These are phyloP conservation scores for Coracopsis vasa DNA, from an alignment of 2,113 vertebrate species.

Conservation along the genomic window DNA sequence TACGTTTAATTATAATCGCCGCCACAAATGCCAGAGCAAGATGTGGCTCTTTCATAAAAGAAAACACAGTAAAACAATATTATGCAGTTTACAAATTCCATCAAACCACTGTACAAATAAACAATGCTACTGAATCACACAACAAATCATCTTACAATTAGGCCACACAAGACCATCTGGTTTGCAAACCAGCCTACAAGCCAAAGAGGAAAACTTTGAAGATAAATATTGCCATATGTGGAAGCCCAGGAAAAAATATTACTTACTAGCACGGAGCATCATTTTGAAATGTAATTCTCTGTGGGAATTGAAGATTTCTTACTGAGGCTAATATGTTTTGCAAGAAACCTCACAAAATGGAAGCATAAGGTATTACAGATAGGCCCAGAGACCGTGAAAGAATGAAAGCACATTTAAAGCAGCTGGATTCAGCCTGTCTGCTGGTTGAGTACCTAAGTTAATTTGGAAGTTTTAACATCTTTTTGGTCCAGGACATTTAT, in stretches of 20 bases:
- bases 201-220: slow-evolving; percentile 81
- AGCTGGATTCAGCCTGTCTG: background rate
- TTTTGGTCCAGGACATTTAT: background rate
- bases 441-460: background rate
- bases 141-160: slow-evolving; percentile 80
- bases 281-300: slow-evolving; percentile 70
- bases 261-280: slow-evolving; percentile 71
- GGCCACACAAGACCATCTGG: slow-evolving; percentile 82
- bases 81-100: slow-evolving; percentile 83
- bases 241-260: slow-evolving; percentile 75
- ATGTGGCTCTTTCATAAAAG: slow-evolving; percentile 71
- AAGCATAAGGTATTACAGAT: slow-evolving; percentile 15
- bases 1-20: slow-evolving; percentile 65
- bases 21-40: slow-evolving; percentile 65
- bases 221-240: slow-evolving; percentile 88
- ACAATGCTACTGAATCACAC: slow-evolving; percentile 86
- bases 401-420: background rate
- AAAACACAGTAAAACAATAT: slow-evolving; percentile 78
- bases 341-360: slow-evolving; percentile 43
- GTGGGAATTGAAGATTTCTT: slow-evolving; percentile 68
- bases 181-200: slow-evolving; percentile 68
- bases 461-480: background rate
- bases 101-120: slow-evolving; percentile 82
- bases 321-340: slow-evolving; percentile 28
- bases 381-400: background rate